Percentiles rank a stretch among this genome's conserved stretches.
phyloP scores from a whole-genome alignment of 1,140 invertebrate genomes.

The Leptoteleia sp. region DNA sequence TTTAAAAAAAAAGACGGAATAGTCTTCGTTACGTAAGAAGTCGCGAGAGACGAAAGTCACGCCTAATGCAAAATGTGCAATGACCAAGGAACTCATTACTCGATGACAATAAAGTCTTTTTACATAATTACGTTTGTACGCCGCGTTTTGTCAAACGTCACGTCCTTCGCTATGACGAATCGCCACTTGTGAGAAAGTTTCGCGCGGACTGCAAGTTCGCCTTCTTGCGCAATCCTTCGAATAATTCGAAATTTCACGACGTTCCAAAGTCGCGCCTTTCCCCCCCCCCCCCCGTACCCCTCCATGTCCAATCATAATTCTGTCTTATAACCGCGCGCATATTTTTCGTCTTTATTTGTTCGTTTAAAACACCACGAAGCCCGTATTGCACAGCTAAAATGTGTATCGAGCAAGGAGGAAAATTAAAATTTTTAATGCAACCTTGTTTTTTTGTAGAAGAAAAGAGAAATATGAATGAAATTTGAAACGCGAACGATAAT shows the following conservation, averaged over 20 bases:
- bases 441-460: too few species aligned
- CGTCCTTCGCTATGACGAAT: conserved; percentile 32
- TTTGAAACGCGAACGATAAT: too few species aligned
- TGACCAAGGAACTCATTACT: conserved; percentile 30
- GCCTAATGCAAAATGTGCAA: conserved; percentile 21
- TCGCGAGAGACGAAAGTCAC: not conserved
- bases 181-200: conserved; percentile 30
- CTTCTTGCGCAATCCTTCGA: not conserved
- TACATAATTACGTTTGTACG: conserved; percentile 38
- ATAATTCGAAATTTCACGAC: conserved; percentile 12
- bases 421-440: too few species aligned
- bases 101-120: conserved; percentile 20
- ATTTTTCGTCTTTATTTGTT: too few species aligned
- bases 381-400: too few species aligned
- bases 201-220: not conserved
- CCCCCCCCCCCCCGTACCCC: too few species aligned
- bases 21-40: conserved; percentile 10
- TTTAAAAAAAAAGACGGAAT: not conserved
- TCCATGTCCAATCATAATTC: too few species aligned
- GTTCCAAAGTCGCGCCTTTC: too few species aligned
- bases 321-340: too few species aligned
- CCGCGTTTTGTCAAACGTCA: conserved; percentile 25
- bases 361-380: too few species aligned
- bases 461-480: too few species aligned
- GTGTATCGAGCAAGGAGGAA: too few species aligned